phyloP scores from a whole-genome alignment of 2,888 invertebrate species.

The Sarcophaga subvicina region DNA sequence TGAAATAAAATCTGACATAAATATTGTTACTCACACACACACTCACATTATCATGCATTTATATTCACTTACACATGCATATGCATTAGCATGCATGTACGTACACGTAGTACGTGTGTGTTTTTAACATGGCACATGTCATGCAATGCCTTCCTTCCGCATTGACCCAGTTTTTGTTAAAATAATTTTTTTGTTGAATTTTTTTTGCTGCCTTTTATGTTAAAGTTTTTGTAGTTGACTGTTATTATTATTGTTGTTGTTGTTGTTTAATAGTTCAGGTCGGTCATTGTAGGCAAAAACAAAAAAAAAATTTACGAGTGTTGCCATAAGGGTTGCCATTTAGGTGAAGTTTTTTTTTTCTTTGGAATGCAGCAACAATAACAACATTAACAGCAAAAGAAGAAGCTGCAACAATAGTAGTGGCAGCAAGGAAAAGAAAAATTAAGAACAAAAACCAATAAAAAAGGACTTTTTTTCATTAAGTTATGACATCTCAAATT shows the following conservation, averaged over 20 bases:
- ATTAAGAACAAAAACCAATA: constrained; percentile 25
- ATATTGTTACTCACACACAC: background rate
- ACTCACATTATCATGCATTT: constrained; percentile 16
- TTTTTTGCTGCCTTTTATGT: constrained; percentile 49
- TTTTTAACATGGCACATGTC: constrained; percentile 67
- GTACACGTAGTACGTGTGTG: constrained; percentile 39
- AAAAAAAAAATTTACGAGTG: constrained; percentile 34
- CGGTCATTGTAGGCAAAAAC: constrained; percentile 61
- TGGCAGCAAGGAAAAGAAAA: background rate
- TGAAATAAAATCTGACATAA: constrained; percentile 40
- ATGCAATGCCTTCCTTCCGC: constrained; percentile 70
- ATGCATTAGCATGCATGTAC: constrained; percentile 28
- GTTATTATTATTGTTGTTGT: constrained; percentile 27
- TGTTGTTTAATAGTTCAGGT: constrained; percentile 67
- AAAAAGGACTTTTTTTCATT: constrained; percentile 9
- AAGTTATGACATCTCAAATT: constrained; percentile 3
- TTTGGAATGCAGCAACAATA: constrained; percentile 46
- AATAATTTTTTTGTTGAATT: constrained; percentile 28
- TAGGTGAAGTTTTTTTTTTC: constrained; percentile 56
- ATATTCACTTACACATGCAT: constrained; percentile 13
- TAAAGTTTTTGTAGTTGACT: constrained; percentile 21
- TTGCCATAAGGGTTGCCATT: constrained; percentile 52
- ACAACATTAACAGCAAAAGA: background rate
- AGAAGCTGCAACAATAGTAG: background rate
- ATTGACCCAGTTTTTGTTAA: constrained; percentile 67